Evolutionary conservation across 2,888 invertebrate species (phyloP), one percentile per base, ranked within the genome.

Genomic region (Sesia bembeciformis): DNA sequence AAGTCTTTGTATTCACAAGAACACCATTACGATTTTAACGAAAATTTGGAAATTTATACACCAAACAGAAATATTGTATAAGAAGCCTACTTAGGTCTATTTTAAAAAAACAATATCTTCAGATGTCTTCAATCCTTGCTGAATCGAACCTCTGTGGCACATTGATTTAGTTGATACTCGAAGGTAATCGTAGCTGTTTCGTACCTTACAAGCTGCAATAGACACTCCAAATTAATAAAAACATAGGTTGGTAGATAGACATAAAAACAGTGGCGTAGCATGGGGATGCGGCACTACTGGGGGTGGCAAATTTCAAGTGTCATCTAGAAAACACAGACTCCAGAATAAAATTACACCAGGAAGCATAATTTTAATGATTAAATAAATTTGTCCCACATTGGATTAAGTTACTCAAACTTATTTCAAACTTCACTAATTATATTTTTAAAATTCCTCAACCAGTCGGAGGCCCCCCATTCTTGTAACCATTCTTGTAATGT

Each of bases 51-150:
- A 76, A 76, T 78, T 78, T 74, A 67, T 57, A 73, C 81, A 82
- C 81, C 73, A 78, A 79, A 74, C 79, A 82, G 78, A 69, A 74
- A 68, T 73, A 63, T 80, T 79, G 73, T 67, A 78, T 82, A 79
- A 76, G 78, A 89, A 87, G 90, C 86, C 87, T 90, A 91, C 91
- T 92, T 77, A 76, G 66, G 70, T 39, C 38, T 52, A 74, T 70
- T n/a, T 74, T 75, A 74, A 71, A 74, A 80, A 80, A 68, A 76
- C 78, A 81, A 79, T 91, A 93, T 94, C 93, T 93, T 94, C 94
- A 94, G 94, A 94, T 94, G 94, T 94, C 94, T 93, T 94, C 94
- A 94, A 94, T 94, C 94, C 94, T 94, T 94, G 94, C 94, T 94
- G 94, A 92, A 92, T 94, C 92, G 92, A 92, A 91, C 91, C 93